Conservation (phyloP, 2,888 invertebrate genomes). For the Drosophila melanosoma region DNA sequence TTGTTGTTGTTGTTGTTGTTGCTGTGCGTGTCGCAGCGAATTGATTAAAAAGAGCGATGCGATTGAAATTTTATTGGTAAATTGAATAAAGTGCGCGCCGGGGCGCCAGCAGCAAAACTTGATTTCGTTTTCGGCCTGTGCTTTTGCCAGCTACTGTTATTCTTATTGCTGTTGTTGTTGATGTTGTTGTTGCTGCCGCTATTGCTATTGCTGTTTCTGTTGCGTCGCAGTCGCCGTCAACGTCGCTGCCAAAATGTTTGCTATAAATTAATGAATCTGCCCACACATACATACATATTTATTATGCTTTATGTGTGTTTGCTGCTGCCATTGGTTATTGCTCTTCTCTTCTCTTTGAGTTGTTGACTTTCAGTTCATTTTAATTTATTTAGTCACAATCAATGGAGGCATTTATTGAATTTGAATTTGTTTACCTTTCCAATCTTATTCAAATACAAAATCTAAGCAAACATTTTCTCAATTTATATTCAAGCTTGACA, state of each 20-base stretch:
- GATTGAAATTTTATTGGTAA: conserved; percentile 84
- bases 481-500: background rate
- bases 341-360: background rate
- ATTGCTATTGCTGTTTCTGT: conserved; percentile 16
- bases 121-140: conserved; percentile 26
- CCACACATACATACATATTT: conserved; percentile 1
- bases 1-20: conserved; percentile 25
- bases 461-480: background rate
- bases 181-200: conserved; percentile 5
- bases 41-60: conserved; percentile 83
- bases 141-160: background rate
- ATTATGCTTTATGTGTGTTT: conserved; percentile 7
- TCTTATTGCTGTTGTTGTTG: conserved; percentile 11
- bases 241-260: conserved; percentile 47
- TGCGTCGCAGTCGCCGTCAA: conserved; percentile 35
- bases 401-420: too few relatives aligned
- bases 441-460: background rate
- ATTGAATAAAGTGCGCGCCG: conserved; percentile 81
- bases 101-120: conserved; percentile 57
- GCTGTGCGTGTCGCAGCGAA: conserved; percentile 69
- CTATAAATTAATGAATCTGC: conserved; percentile 53
- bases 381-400: background rate
- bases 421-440: background rate
- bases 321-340: conserved; percentile 33
- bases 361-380: conserved; percentile 4